Percentiles rank a stretch among this genome's conserved stretches.
Conservation (phyloP, 2,797 vertebrate species). For the Gambelia wislizenii region DNA sequence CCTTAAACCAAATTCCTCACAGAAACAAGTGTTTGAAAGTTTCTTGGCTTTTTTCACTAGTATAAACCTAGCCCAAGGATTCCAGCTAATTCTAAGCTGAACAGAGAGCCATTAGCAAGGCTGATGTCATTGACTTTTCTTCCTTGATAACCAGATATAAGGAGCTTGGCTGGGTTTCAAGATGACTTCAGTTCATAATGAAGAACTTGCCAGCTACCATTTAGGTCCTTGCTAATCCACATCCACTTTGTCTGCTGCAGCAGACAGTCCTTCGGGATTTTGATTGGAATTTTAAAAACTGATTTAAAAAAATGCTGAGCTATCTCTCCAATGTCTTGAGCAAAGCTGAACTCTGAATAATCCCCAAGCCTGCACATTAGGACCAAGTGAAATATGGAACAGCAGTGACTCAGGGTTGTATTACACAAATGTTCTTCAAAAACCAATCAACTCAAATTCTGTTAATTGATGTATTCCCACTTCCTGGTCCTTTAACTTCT, state of each 20-base stretch:
- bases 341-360: conserved; percentile 19
- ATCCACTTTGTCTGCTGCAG: conserved; percentile 36
- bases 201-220: conserved; percentile 45
- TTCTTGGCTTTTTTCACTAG: conserved; percentile 50
- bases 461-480: conserved; percentile 36
- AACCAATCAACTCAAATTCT: conserved; percentile 45
- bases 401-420: conserved; percentile 28
- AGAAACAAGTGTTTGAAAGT: conserved; percentile 6
- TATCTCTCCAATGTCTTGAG: conserved; percentile 6
- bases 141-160: conserved; percentile 53
- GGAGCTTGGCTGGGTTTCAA: conserved; percentile 68
- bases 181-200: conserved; percentile 56
- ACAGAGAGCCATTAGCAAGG: conserved; percentile 67
- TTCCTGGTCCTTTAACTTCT: conserved; percentile 26
- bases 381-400: conserved; percentile 32
- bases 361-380: not conserved
- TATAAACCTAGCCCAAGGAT: conserved; percentile 41
- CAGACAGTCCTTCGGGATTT: conserved; percentile 25
- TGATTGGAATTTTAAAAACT: conserved; percentile 14
- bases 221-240: conserved; percentile 56
- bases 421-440: conserved; percentile 26
- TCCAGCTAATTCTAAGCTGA: conserved; percentile 54
- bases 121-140: conserved; percentile 70
- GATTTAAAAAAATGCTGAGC: conserved; percentile 28
- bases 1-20: conserved; percentile 31